Conservation (phyloP, 2,113 vertebrate genomes). For the Phrynosoma blainvillii region DNA sequence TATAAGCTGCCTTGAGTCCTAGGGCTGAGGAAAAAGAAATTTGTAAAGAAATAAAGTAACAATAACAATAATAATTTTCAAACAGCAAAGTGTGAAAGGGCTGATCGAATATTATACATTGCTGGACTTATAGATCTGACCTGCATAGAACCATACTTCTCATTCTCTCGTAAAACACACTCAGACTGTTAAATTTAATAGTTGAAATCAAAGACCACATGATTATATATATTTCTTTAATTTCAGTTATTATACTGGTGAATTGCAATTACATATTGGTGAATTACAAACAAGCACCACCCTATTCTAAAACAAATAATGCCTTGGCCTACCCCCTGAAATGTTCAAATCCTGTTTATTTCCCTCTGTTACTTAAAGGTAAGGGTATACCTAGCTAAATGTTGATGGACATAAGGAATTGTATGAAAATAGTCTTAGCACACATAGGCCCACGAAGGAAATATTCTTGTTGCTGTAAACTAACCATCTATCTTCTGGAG, state of each 20-base stretch:
- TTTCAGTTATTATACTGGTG: neutral
- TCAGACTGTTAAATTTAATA: neutral
- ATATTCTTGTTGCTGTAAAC: conserved; percentile 15
- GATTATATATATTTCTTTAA: neutral
- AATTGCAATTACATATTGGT: neutral
- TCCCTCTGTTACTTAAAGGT: neutral
- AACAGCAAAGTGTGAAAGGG: neutral
- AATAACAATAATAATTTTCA: neutral
- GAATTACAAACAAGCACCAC: neutral
- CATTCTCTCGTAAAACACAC: neutral
- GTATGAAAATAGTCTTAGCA: neutral
- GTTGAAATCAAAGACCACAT: neutral
- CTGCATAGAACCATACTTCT: neutral
- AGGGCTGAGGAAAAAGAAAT: too few relatives aligned
- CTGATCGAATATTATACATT: neutral
- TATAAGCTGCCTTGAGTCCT: too few relatives aligned
- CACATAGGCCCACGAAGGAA: neutral
- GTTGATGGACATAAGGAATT: conserved; percentile 1
- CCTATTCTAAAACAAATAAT: neutral
- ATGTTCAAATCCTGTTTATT: neutral
- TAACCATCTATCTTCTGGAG: conserved; percentile 1
- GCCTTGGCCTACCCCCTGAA: neutral
- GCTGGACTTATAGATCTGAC: neutral
- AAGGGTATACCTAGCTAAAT: neutral
- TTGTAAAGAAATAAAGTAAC: too few relatives aligned